These are phyloP conservation scores for Acleris literana DNA, from an alignment of 2,888 invertebrate genomes.

Conservation along the genomic window DNA sequence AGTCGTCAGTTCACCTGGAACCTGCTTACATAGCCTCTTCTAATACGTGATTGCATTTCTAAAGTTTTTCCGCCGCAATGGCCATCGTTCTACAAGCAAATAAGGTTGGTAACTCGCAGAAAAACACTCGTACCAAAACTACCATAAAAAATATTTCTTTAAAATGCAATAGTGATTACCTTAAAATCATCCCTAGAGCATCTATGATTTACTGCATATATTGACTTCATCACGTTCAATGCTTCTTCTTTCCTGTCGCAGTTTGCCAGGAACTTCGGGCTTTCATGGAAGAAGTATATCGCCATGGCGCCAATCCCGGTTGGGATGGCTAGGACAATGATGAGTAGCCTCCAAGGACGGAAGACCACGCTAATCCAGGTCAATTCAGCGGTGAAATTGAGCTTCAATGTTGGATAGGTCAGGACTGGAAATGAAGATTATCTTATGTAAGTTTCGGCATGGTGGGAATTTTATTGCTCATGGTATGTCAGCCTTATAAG, in stretches of 20 bases:
- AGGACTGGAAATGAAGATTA: slow-evolving; percentile 72
- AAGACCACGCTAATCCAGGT: slow-evolving; percentile 80
- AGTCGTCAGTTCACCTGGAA: too few relatives aligned
- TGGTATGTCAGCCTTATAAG: too few relatives aligned
- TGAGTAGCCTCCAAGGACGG: slow-evolving; percentile 89
- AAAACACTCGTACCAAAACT: too few relatives aligned
- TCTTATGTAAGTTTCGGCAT: background rate
- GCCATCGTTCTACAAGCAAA: too few relatives aligned
- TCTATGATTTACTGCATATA: slow-evolving; percentile 64
- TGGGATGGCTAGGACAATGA: slow-evolving; percentile 76
- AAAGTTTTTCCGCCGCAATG: too few relatives aligned
- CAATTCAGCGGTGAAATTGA: slow-evolving; percentile 67
- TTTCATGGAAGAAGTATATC: slow-evolving; percentile 87
- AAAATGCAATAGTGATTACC: slow-evolving; percentile 44
- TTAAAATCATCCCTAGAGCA: slow-evolving; percentile 55
- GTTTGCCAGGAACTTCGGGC: slow-evolving; percentile 89
- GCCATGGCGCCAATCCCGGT: slow-evolving; percentile 82
- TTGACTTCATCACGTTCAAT: slow-evolving; percentile 70
- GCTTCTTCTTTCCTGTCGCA: slow-evolving; percentile 85
- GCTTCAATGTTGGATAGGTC: slow-evolving; percentile 86
- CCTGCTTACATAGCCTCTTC: too few relatives aligned
- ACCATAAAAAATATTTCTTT: background rate
- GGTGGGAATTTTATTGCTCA: background rate
- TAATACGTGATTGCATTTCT: too few relatives aligned
- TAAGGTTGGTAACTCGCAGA: too few relatives aligned